phyloP scores from a whole-genome alignment of 2,888 invertebrate species.

The Drosophila demipolita region DNA sequence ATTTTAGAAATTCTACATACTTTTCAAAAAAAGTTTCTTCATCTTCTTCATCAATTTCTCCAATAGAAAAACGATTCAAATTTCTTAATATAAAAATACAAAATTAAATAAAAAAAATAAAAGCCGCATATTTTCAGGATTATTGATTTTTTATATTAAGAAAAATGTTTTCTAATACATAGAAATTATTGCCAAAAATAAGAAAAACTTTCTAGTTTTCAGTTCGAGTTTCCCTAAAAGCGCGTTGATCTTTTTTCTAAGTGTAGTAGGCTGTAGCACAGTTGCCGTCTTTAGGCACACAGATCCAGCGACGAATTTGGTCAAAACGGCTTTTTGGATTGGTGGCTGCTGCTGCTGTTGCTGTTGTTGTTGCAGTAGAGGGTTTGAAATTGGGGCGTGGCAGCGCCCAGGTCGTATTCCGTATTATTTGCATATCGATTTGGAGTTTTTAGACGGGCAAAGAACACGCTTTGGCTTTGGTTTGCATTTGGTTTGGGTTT shows the following conservation, averaged over 20 bases:
- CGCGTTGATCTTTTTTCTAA: neutral
- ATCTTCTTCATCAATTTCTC: neutral
- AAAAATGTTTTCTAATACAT: neutral
- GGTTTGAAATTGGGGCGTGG: conserved; percentile 40
- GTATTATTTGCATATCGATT: conserved; percentile 79
- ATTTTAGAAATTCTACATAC: neutral
- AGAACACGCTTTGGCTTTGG: conserved; percentile 47
- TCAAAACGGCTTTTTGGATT: conserved; percentile 67
- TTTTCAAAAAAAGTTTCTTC: neutral
- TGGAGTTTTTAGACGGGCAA: conserved; percentile 75
- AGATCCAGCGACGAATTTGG: conserved; percentile 73
- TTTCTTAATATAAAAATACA: neutral
- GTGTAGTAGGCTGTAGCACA: conserved; percentile 24
- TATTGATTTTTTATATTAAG: neutral
- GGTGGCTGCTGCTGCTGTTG: neutral
- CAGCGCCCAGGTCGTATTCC: conserved; percentile 64
- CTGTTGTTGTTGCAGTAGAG: neutral
- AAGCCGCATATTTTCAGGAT: too few species aligned
- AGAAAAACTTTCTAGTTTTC: neutral
- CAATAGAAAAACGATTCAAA: neutral
- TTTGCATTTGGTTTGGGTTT: conserved; percentile 27
- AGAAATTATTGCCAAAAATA: neutral
- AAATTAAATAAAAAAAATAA: too few species aligned
- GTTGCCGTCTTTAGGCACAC: conserved; percentile 55
- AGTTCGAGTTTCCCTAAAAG: neutral